These are phyloP conservation scores for Rhopalosiphum nymphaeae DNA, from an alignment of 2,888 invertebrate genomes.

Conservation along the genomic window DNA sequence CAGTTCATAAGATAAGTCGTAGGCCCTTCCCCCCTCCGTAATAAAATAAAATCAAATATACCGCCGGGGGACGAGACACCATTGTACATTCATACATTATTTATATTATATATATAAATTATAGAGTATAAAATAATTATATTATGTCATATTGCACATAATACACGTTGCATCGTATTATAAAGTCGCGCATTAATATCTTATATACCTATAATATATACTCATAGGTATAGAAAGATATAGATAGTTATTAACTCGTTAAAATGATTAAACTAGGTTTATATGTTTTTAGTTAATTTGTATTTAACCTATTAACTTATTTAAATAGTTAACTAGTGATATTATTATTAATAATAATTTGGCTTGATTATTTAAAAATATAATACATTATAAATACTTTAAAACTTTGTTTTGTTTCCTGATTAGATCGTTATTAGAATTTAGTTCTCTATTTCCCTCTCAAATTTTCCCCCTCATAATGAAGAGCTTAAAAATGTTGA, in stretches of 20 bases:
- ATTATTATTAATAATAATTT: too few relatives aligned
- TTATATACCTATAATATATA: neutral
- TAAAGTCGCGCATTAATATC: neutral
- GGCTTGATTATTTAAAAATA: too few relatives aligned
- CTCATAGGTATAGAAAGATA: neutral
- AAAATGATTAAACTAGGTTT: neutral
- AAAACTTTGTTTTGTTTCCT: too few relatives aligned
- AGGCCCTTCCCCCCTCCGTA: neutral
- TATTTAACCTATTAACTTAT: neutral
- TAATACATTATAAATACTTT: too few relatives aligned
- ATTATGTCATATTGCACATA: neutral
- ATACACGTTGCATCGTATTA: neutral
- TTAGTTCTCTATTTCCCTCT: too few relatives aligned
- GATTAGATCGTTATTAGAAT: too few relatives aligned
- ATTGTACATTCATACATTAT: neutral
- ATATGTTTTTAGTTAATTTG: neutral
- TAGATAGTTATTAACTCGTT: neutral
- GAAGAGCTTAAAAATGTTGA: too few relatives aligned
- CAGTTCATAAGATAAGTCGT: neutral
- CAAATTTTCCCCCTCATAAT: too few relatives aligned
- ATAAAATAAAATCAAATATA: neutral
- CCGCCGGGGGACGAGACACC: neutral
- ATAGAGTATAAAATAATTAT: neutral
- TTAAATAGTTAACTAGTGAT: neutral
- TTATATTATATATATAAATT: neutral